phyloP scores from a whole-genome alignment of 2,113 vertebrate genomes.

The Haemorhous mexicanus region DNA sequence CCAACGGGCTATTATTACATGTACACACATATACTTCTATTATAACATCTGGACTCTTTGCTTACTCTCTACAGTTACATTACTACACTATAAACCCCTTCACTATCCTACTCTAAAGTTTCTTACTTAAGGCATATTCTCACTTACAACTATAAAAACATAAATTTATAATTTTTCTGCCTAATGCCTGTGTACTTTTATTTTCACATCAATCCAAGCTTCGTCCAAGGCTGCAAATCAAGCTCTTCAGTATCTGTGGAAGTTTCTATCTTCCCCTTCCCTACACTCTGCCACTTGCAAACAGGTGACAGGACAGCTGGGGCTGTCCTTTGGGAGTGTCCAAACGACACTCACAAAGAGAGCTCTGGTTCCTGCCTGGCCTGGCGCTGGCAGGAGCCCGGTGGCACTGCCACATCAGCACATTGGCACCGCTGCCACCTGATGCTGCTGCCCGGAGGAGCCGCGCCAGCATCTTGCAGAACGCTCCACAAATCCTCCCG shows the following conservation, averaged over 20 bases:
- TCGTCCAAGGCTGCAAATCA: background rate
- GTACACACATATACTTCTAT: background rate
- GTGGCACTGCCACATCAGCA: conserved; percentile 17
- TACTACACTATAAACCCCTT: background rate
- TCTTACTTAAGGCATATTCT: background rate
- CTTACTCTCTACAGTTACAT: background rate
- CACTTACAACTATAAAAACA: background rate
- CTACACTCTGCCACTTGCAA: background rate
- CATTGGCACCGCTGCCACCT: background rate
- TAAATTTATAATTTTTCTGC: background rate
- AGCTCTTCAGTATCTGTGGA: background rate
- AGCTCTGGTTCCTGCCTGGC: background rate
- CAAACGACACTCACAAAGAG: background rate
- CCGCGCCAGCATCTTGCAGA: background rate
- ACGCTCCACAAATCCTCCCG: background rate
- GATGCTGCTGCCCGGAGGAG: background rate
- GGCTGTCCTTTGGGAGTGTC: no score
- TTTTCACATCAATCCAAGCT: background rate
- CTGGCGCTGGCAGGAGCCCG: background rate
- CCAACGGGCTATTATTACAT: background rate
- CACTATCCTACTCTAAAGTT: background rate
- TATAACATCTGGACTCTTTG: background rate
- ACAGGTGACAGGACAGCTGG: background rate
- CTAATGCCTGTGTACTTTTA: background rate
- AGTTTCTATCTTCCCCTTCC: background rate